Base-by-base conservation (phyloP, 2,113 vertebrate genomes). In the Athene cunicularia region DNA sequence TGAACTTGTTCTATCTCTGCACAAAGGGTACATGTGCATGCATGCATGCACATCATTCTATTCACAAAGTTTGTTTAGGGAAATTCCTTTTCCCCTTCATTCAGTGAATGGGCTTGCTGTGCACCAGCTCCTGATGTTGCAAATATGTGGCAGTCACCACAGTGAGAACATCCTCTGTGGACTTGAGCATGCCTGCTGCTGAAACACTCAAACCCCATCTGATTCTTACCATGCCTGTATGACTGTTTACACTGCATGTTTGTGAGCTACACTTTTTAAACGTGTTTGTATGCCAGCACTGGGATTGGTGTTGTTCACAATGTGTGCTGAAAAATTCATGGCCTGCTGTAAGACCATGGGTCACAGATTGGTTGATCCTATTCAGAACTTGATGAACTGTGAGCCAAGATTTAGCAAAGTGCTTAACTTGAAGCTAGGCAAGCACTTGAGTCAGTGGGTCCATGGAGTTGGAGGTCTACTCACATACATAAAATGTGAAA, bases 101-200 rank as follows among this genome's bases (percentile, higher is more conserved):
- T 60, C 33, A n/a, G 49, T 90, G 67, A 88, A 70, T 53, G 66
- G 15, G 28, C 52, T 88, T 86, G 85, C 71, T 77, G 41, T 73
- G 47, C 70, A 59, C 39, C 85, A 56, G 0, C 27, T 47, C 45
- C n/a, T 77, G 37, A 45, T 67, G 21, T 28, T 90, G 85, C 67
- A 93, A 37, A 50, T 26, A 12, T 17, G 28, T 60, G 56, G 52
- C 43, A 70, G 66, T 64, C 56, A 79, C 55, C 60, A 71, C 68
- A 80, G n/a, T 26, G 32, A 68, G 35, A 90, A 39, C 10, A 1
- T 60, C 55, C 74, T 20, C 43, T 88, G 58, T 68, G 71, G 75
- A 41, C 32, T 59, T 20, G 58, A 93, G 75, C 67, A 59, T 86
- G 91, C 75, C 50, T 72, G 47, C 52, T 4, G 12, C 74, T 35